Evolutionary conservation across 2,113 vertebrate genomes (phyloP).

Genomic region (Anoplopoma fimbria): DNA sequence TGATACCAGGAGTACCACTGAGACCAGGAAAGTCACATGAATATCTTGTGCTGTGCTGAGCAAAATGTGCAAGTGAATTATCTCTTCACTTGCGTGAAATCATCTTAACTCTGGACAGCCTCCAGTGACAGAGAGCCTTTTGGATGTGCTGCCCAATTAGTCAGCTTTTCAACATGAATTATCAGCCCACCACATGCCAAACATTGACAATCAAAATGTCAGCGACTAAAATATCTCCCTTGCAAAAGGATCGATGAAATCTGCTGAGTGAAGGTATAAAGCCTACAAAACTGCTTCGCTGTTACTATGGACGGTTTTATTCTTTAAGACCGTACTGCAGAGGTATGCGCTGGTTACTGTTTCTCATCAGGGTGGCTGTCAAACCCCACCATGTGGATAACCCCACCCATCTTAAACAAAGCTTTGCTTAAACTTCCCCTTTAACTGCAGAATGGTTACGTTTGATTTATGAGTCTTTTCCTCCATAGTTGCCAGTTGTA

Average conservation of each 20-base stretch:
- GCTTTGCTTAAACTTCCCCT: conserved; percentile 54
- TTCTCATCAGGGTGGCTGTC: conserved; percentile 39
- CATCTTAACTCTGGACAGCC: conserved; percentile 64
- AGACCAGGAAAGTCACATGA: conserved; percentile 7
- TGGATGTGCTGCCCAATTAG: conserved; percentile 71
- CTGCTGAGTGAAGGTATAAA: conserved; percentile 53
- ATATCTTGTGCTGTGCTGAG: conserved; percentile 45
- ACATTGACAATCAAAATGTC: conserved; percentile 74
- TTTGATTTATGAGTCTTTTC: conserved; percentile 55
- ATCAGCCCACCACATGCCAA: conserved; percentile 66
- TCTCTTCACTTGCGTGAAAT: conserved; percentile 62
- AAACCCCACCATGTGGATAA: conserved; percentile 43
- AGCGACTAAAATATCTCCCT: conserved; percentile 60
- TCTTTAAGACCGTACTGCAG: neutral
- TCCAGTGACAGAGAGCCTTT: conserved; percentile 67
- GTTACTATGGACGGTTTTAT: neutral
- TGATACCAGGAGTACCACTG: neutral
- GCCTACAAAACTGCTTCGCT: conserved; percentile 18
- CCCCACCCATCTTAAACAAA: conserved; percentile 59
- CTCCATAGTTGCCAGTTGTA: conserved; percentile 46
- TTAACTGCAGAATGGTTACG: conserved; percentile 8
- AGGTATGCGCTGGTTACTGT: conserved; percentile 13
- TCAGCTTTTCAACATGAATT: conserved; percentile 70
- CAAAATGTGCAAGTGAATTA: conserved; percentile 64
- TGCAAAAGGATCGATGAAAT: conserved; percentile 43